phyloP scores from a whole-genome alignment of 2,888 invertebrate species.

The Abrostola triplasia region DNA sequence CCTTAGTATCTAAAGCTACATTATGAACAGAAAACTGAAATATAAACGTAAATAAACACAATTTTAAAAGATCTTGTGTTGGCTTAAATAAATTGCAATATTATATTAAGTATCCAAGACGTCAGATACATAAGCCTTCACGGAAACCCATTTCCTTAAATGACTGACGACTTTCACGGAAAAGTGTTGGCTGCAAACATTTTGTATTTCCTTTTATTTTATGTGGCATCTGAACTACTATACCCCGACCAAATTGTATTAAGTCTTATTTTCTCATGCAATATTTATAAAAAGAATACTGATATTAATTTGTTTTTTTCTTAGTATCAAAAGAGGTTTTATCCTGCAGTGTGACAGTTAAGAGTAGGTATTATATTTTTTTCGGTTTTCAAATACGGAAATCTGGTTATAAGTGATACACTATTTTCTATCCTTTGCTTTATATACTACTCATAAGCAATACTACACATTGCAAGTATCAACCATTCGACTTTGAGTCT shows the following conservation, averaged over 20 bases:
- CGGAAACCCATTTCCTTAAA: constrained; percentile 36
- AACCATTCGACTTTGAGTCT: no score
- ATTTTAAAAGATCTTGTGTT: constrained; percentile 6
- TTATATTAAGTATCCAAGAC: constrained; percentile 15
- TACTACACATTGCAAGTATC: no score
- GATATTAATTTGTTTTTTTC: no score
- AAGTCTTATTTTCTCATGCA: no score
- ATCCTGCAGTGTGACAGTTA: no score
- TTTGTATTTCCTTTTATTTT: constrained; percentile 28
- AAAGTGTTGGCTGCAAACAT: constrained; percentile 16
- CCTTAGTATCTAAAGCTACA: not conserved
- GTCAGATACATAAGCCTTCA: constrained; percentile 32
- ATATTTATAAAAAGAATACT: no score
- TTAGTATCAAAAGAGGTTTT: no score
- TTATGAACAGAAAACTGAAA: not conserved
- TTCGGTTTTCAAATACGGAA: no score
- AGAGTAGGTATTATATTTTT: no score
- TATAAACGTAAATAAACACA: not conserved
- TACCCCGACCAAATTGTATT: constrained; percentile 6
- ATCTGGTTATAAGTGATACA: no score
- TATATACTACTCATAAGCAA: no score
- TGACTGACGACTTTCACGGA: constrained; percentile 37
- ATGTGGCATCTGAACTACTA: constrained; percentile 9
- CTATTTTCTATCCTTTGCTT: no score
- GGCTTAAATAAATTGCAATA: constrained; percentile 12